Base-by-base conservation (phyloP, 1,140 invertebrate genomes). In the Diorhabda sublineata region DNA sequence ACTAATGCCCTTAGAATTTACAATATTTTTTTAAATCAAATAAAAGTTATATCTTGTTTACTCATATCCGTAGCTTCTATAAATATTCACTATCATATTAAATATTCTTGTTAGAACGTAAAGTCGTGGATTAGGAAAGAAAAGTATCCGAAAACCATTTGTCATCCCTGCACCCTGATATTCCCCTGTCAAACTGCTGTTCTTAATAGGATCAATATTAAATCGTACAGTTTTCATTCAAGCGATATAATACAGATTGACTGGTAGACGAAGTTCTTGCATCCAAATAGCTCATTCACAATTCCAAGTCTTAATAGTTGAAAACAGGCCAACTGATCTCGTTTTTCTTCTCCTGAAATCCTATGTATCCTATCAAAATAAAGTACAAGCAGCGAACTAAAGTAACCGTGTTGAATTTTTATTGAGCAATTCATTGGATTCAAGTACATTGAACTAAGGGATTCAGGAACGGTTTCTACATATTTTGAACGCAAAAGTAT, bases 221-320 rank as follows among this genome's bases (percentile, higher is more conserved):
- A n/a, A 52, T 8, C 47, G 6, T 6, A 52, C 47, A 6, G 47
- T 52, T 52, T 52, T n/a, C 47, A 52, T 52, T n/a, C 2, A 4
- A 52, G 47, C 47, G 47, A 52, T n/a, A 52, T 52, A 52, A 52
- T 52, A 52, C 47, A 52, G 47, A 52, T 52, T n/a, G 47, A 52
- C 47, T 52, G 47, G 47, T 52, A 52, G 4, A 52, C 47, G 47
- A 6, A 52, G 47, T 52, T 52, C 47, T 52, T n/a, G n/a, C 47
- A 26, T n/a, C 47, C n/a, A 52, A 8, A 52, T 6, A 6, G 47
- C 47, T n/a, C 47, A 52, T 52, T 52, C 47, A 52, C 6, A 52
- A 52, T 52, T 52, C n/a, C 6, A n/a, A 52, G 47, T 52, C 47
- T 52, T 4, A 52, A 52, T n/a, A 52, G 4, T 4, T n/a, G 47